Evolutionary conservation across 2,113 vertebrate species (phyloP).

Genomic region (Halcyon malimbica): DNA sequence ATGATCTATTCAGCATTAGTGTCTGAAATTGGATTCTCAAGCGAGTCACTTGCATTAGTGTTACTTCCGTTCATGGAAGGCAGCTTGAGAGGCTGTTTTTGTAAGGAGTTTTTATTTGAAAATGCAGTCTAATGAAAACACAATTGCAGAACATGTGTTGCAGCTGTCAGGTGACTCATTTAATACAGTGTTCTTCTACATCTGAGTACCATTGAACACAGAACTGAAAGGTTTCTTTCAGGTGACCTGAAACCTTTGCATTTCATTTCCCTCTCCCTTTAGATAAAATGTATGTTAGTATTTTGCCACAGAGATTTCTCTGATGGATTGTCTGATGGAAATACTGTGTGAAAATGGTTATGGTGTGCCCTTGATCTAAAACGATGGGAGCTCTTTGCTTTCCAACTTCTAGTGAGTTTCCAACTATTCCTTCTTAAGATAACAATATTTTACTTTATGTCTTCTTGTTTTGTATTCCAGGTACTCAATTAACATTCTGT

Average conservation of each 20-base stretch:
- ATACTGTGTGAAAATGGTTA: not conserved
- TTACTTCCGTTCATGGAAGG: not conserved
- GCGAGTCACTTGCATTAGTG: not conserved
- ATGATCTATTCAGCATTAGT: not conserved
- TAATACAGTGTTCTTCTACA: not conserved
- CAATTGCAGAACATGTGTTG: not conserved
- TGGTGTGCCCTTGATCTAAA: not conserved
- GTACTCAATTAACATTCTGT: not conserved
- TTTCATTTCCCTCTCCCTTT: not conserved
- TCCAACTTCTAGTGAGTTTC: not conserved
- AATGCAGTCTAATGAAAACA: not conserved
- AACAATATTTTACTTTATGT: not conserved
- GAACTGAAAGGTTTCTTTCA: slow-evolving; percentile 12
- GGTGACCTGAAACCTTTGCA: not conserved
- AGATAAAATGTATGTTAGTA: not conserved
- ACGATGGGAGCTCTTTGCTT: not conserved
- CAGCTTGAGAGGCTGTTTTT: not conserved
- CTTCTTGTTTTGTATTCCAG: not conserved
- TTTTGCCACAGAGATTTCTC: not conserved
- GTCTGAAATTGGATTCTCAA: not conserved
- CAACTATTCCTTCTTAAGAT: not conserved
- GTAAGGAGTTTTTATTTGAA: not conserved
- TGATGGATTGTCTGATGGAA: not conserved
- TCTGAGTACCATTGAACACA: not conserved
- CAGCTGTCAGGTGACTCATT: not conserved